Conservation (phyloP, 2,888 invertebrate genomes). For the Phasia obesa region DNA sequence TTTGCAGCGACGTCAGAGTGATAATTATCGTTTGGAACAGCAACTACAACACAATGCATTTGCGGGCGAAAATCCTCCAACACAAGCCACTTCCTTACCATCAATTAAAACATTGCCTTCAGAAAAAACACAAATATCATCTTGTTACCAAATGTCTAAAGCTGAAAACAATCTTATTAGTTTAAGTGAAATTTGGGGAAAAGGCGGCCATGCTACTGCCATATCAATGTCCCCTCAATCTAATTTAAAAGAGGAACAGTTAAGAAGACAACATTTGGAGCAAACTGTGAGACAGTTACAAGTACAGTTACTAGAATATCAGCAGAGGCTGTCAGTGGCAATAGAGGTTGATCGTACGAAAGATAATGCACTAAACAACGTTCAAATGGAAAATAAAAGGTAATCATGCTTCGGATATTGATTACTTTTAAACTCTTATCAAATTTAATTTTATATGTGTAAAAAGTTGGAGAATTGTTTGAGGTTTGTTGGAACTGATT, state of each 20-base stretch:
- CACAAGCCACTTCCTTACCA: constrained; percentile 74
- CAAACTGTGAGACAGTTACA: constrained; percentile 89
- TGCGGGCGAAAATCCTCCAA: constrained; percentile 22
- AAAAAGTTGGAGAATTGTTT: too few species aligned
- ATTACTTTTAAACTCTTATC: too few species aligned
- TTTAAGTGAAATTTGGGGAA: constrained; percentile 81
- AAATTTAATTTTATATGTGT: too few species aligned
- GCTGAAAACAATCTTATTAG: constrained; percentile 77
- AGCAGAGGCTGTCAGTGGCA: constrained; percentile 91
- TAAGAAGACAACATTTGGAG: constrained; percentile 90
- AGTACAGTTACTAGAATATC: constrained; percentile 88
- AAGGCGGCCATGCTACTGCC: constrained; percentile 76
- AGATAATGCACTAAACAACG: constrained; percentile 86
- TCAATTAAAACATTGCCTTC: constrained; percentile 67
- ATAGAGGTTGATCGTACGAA: constrained; percentile 90
- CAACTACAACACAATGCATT: constrained; percentile 43
- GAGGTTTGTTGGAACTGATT: too few species aligned
- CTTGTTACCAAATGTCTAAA: constrained; percentile 51
- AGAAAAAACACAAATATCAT: constrained; percentile 36
- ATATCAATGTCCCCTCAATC: constrained; percentile 63
- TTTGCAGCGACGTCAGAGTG: constrained; percentile 73
- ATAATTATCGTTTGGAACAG: constrained; percentile 72
- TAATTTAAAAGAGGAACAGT: constrained; percentile 87
- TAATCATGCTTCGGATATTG: constrained; percentile 66
- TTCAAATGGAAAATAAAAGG: constrained; percentile 86